Base-by-base conservation (phyloP, 2,797 vertebrate genomes). In the Protosalanx chinensis region DNA sequence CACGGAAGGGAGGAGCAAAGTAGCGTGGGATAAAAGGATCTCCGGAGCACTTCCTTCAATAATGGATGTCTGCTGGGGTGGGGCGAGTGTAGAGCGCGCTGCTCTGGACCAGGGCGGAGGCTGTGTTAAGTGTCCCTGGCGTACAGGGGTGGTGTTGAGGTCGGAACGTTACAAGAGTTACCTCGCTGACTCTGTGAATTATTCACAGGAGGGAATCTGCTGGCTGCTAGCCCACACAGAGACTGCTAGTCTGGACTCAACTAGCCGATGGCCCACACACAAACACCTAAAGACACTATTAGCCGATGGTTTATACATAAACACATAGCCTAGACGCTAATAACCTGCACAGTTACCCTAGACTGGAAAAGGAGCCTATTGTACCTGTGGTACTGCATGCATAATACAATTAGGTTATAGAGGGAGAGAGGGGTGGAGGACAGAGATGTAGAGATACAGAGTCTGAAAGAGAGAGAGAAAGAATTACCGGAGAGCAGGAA, bases 151-250 rank as follows among this genome's bases (percentile, higher is more conserved):
- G 29, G 60, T 46, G 67, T 12, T 10, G 63, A 61, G 85, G 81
- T 86, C 82, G 81, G 77, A 73, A 73, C 30, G 57, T 81, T 84
- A 88, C 87, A 88, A 76, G 82, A 78, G 73, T 66, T 82, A 72
- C 78, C 79, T 76, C 68, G 74, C 69, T 63, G 75, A 23, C 33
- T 57, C 49, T 80, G 83, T 90, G 83, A 87, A 90, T 90, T 83
- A 91, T 89, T 89, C 82, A 91, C 68, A 46, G 0, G 5, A 53
- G 59, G 67, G 78, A 80, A 81, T 80, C 35, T 32, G 63, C 12
- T 23, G 8, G 16, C 51, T 3, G 61, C 32, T 37, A 23, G 49
- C 49, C 71, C 75, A 81, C 69, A 74, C 29, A 3, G 68, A 77
- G 85, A 74, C 67, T 57, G 77, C 82, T 80, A 81, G 82, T 49